Percentiles rank a stretch among this genome's conserved stretches.
Conservation (phyloP, 2,888 invertebrate genomes). For the Leptinotarsa tumamoca region DNA sequence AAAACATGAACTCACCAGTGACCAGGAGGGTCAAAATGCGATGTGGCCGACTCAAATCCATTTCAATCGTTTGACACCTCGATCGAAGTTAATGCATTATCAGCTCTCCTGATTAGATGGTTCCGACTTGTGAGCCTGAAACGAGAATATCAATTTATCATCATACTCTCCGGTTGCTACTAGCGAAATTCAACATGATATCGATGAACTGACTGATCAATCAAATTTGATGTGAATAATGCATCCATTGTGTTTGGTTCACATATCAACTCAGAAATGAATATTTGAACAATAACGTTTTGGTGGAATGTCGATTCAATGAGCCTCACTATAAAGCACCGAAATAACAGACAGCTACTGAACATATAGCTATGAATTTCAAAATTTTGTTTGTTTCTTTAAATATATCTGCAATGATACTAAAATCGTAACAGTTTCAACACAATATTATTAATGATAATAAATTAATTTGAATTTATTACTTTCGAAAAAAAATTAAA, state of each 20-base stretch:
- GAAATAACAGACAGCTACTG: too few relatives aligned
- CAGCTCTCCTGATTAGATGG: conserved; percentile 20
- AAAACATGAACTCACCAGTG: conserved; percentile 44
- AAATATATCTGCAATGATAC: too few relatives aligned
- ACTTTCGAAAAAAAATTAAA: too few relatives aligned
- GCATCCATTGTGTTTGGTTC: not conserved
- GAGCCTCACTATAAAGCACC: too few relatives aligned
- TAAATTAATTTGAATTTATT: too few relatives aligned
- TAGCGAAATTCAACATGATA: conserved; percentile 6
- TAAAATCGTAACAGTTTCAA: too few relatives aligned
- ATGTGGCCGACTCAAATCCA: conserved; percentile 44
- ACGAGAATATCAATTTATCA: conserved; percentile 36
- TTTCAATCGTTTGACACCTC: conserved; percentile 41
- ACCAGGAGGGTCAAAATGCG: conserved; percentile 44
- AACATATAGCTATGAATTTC: too few relatives aligned
- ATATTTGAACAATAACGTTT: not conserved
- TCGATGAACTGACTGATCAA: conserved; percentile 16
- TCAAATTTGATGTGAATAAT: conserved; percentile 3
- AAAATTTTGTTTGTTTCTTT: too few relatives aligned
- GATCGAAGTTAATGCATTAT: conserved; percentile 46
- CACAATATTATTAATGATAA: too few relatives aligned
- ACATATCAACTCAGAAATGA: not conserved
- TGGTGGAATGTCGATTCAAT: too few relatives aligned
- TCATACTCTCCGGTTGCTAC: conserved; percentile 25
- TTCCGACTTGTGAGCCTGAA: conserved; percentile 36